Base-by-base conservation (phyloP, 2,797 vertebrate genomes). In the Myotis pilosus region DNA sequence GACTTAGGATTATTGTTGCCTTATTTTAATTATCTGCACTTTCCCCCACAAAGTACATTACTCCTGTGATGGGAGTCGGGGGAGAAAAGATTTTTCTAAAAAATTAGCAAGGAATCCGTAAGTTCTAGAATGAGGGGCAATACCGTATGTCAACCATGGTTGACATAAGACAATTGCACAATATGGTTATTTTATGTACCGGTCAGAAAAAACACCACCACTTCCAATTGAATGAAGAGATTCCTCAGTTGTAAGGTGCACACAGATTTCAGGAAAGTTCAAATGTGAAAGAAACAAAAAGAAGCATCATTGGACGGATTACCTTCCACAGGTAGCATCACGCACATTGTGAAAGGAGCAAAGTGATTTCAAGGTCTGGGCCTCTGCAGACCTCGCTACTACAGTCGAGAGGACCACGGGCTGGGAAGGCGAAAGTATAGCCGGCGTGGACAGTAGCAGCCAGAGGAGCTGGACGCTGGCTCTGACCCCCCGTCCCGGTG, bases 331-430 rank as follows among this genome's bases (percentile, higher is more conserved):
- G 10, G 57, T n/a, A 22, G 22, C 47, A 17, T n/a, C n/a, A 8
- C 1, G 0, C 25, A 13, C 5, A 0, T 4, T 6, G 0, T 11
- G 9, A 36, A n/a, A 75, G 47, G 10, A n/a, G 30, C 25, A 9
- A 30, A 15, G 3, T 6, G 23, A 2, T 28, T 30, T 41, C 62
- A 6, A 12, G 44, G 22, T 8, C 80, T 1, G 15, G 17, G 25
- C 28, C n/a, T 8, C 15, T 6, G 33, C 4, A 10, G 60, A 8
- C 23, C 20, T 82, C 62, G 3, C 25, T 5, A 5, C 5, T 22
- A 38, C 3, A 6, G 30, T 4, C n/a, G 20, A 79, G n/a, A 87
- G 23, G 41, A 33, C 69, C 53, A 1, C 17, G 30, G 20, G 12
- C n/a, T 69, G 15, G 28, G 51, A 53, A 25, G 30, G 11, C 12